These are phyloP conservation scores for Stenopsyche tienmushanensis DNA, from an alignment of 1,140 invertebrate genomes.

Conservation along the genomic window DNA sequence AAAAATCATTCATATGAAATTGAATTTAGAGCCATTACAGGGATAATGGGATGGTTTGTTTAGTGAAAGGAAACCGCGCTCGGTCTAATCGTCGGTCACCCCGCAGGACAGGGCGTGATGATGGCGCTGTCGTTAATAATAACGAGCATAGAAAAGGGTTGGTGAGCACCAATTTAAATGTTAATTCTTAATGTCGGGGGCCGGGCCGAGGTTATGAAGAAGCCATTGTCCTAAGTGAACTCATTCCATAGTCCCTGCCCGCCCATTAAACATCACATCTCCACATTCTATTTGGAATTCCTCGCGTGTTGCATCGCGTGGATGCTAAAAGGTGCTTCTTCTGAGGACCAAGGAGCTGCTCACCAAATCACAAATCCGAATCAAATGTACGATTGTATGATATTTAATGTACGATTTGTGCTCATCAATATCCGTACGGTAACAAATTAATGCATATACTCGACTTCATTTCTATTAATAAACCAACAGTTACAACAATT, in stretches of 20 bases:
- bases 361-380: not conserved
- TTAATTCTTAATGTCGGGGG: conserved; percentile 1
- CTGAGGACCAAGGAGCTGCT: not conserved
- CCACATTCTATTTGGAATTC: conserved; percentile 12
- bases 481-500: no score
- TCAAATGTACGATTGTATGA: no score
- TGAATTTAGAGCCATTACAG: no score
- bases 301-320: conserved; percentile 3
- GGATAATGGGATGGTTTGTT: no score
- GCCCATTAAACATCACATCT: conserved; percentile 9
- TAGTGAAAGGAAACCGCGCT: no score
- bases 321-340: not conserved
- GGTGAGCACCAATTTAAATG: conserved; percentile 12
- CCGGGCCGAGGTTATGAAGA: not conserved
- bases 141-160: not conserved
- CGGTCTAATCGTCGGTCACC: no score
- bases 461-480: no score
- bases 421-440: no score
- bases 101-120: not conserved
- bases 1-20: no score
- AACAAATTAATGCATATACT: no score
- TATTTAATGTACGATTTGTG: no score
- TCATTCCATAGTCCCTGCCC: not conserved
- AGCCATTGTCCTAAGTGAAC: conserved; percentile 9
- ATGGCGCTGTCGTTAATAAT: not conserved